phyloP scores from a whole-genome alignment of 2,113 vertebrate genomes.

The Ahaetulla prasina region DNA sequence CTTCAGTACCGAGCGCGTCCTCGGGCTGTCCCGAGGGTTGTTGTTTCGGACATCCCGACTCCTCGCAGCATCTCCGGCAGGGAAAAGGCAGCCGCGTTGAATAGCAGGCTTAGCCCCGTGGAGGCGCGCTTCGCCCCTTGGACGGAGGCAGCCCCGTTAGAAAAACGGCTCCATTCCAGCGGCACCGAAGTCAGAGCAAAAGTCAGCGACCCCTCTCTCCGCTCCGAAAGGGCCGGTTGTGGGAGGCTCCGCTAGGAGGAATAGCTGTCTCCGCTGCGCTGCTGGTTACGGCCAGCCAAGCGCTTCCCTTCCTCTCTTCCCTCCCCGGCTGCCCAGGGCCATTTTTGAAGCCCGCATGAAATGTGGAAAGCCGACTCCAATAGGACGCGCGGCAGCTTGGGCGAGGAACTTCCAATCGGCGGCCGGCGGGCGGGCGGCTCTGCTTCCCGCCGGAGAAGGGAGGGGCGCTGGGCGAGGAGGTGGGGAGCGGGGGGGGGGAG shows the following conservation, averaged over 20 bases:
- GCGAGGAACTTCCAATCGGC: constrained; percentile 19
- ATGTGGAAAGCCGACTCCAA: constrained; percentile 23
- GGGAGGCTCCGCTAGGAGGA: not conserved
- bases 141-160: not conserved
- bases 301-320: constrained; percentile 10
- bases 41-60: not conserved
- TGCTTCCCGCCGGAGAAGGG: not conserved
- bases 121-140: not conserved
- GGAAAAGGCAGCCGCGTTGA: not conserved
- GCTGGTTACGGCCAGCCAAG: not conserved
- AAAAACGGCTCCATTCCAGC: not conserved
- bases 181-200: not conserved
- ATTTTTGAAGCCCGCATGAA: constrained; percentile 40
- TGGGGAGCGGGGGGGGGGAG: not conserved
- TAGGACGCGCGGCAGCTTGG: constrained; percentile 15
- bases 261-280: not conserved
- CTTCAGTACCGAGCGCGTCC: not conserved
- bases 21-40: not conserved
- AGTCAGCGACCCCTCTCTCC: not conserved
- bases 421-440: not conserved
- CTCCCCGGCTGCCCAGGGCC: not conserved
- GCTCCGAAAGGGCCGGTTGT: not conserved
- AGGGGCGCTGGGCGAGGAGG: not conserved
- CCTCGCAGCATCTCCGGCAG: constrained; percentile 2
- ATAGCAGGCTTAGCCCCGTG: not conserved